These are phyloP conservation scores for Physella acuta DNA, from an alignment of 1,140 invertebrate genomes.

Conservation along the genomic window DNA sequence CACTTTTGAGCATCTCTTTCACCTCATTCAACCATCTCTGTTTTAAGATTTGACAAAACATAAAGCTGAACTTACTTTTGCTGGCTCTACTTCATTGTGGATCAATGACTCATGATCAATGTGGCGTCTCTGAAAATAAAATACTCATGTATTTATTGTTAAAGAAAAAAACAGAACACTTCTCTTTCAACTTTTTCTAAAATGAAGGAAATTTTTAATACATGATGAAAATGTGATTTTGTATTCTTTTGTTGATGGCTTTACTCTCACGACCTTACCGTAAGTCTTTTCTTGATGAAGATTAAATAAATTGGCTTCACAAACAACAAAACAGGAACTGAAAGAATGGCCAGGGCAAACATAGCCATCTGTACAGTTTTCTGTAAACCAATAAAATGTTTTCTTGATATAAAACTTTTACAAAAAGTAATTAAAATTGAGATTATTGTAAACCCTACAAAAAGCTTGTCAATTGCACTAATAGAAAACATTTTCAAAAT, in stretches of 20 bases:
- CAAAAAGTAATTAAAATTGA: not conserved
- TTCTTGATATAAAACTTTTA: not conserved
- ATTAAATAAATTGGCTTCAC: conserved; percentile 60
- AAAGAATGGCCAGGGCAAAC: conserved; percentile 74
- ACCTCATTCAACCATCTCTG: too few relatives aligned
- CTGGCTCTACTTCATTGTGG: conserved; percentile 14
- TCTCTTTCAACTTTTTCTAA: too few relatives aligned
- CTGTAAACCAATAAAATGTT: conserved; percentile 62
- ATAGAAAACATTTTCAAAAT: not conserved
- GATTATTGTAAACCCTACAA: not conserved
- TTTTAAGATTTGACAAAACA: too few relatives aligned
- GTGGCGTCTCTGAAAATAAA: not conserved
- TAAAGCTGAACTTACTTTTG: conserved; percentile 24
- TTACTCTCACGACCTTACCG: too few relatives aligned
- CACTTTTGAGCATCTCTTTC: too few relatives aligned
- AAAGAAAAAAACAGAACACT: conserved; percentile 1
- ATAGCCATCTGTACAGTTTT: conserved; percentile 72
- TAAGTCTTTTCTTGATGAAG: not conserved
- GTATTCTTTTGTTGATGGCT: too few relatives aligned
- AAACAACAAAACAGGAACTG: conserved; percentile 87
- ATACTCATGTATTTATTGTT: not conserved
- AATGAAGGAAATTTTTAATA: too few relatives aligned
- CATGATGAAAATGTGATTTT: too few relatives aligned
- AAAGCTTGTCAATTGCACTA: not conserved
- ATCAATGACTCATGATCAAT: conserved; percentile 2